Evolutionary conservation across 2,797 vertebrate genomes (phyloP), one percentile per base, ranked within the genome.

Genomic region (Pseudotriccus pelzelni): DNA sequence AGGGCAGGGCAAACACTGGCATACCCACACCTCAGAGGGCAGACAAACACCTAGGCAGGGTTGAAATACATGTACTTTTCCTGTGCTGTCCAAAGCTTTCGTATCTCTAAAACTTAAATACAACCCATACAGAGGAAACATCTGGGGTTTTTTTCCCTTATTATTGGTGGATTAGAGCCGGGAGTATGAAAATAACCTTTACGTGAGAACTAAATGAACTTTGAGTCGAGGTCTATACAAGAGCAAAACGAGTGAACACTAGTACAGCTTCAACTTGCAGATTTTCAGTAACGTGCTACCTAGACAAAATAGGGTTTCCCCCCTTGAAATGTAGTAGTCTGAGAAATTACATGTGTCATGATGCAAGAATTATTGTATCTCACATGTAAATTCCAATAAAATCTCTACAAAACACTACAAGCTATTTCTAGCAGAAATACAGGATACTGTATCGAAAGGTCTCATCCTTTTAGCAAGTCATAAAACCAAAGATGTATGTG

Each of bases 31-130:
- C 22, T 14, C 17, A 15, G 43, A 70, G 27, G 23, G 44, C 1
- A 36, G n/a, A 39, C 10, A 80, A 83, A 80, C 9, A 67, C 10
- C 28, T 14, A 68, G 22, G 12, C 0, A 4, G 0, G 4, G 41
- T 50, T 76, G 15, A 77, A 72, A 73, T 5, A 4, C 20, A 53
- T 8, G 34, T 78, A 1, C 47, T 53, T 13, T 23, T 60, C 39
- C 23, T 74, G 22, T 21, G 49, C 17, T 46, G 9, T 5, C 39
- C 20, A 74, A 58, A 77, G 50, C 37, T 43, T 34, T n/a, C 21
- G 1, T 19, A 32, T 7, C 0, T 4, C 28, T 67, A 37, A 16
- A 43, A 69, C 27, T 20, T 3, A 56, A 91, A 30, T 12, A n/a
- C 19, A 86, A 91, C 47, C 27, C 32, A 17, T 62, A 58, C 27